Conservation (phyloP, 2,113 vertebrate genomes). For the Dipodomys merriami region DNA sequence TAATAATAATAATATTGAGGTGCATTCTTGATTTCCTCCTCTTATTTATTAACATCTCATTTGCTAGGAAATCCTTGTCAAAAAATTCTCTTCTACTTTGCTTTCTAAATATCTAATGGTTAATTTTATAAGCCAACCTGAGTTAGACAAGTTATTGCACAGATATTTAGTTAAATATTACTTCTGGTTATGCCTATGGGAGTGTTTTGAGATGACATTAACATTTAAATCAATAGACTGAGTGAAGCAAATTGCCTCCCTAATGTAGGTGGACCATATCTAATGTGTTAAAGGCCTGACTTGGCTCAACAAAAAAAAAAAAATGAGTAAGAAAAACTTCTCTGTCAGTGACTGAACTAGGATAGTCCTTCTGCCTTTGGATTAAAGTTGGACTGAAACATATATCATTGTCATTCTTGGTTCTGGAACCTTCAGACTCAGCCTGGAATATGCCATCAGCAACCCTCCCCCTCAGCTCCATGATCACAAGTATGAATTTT, state of each 20-base stretch:
- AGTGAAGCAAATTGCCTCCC: not conserved
- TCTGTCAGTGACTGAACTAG: not conserved
- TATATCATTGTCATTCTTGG: too few species aligned
- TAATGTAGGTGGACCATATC: not conserved
- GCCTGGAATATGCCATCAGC: not conserved
- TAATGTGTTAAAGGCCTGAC: not conserved
- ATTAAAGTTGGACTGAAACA: not conserved
- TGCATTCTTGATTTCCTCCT: not conserved
- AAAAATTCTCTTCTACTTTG: not conserved
- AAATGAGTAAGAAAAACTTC: not conserved
- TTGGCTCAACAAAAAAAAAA: not conserved
- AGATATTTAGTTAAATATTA: not conserved
- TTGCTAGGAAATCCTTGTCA: not conserved
- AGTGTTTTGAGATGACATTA: too few species aligned
- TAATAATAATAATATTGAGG: not conserved
- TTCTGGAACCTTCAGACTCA: not conserved
- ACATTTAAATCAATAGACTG: too few species aligned
- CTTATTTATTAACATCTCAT: not conserved
- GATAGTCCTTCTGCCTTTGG: not conserved
- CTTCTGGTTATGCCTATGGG: not conserved
- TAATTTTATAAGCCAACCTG: not conserved
- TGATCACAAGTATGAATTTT: not conserved
- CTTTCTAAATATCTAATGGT: not conserved
- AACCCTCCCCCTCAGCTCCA: not conserved
- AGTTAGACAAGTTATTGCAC: not conserved